Evolutionary conservation across 2,888 invertebrate genomes (phyloP).

Genomic region (Netelia inedita): DNA sequence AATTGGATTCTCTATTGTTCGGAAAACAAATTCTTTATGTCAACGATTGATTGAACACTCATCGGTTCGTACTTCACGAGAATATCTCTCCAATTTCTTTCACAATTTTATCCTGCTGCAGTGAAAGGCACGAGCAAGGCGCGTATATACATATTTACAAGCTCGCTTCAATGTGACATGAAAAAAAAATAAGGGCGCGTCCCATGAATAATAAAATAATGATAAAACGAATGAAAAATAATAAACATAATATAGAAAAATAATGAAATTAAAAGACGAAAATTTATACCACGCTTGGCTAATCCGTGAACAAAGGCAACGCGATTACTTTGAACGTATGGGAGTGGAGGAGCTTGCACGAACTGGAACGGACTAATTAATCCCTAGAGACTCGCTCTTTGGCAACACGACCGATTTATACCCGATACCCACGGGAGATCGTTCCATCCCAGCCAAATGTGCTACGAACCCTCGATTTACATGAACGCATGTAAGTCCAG

Average conservation of each 20-base stretch:
- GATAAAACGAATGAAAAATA: neutral
- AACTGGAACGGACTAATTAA: constrained; percentile 32
- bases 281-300: neutral
- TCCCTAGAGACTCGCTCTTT: constrained; percentile 6
- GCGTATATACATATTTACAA: neutral
- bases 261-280: neutral
- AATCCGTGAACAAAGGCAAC: constrained; percentile 11
- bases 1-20: neutral
- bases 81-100: neutral
- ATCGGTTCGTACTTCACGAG: neutral
- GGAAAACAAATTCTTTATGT: neutral
- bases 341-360: constrained; percentile 23
- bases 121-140: constrained; percentile 6
- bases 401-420: constrained; percentile 34
- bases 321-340: neutral
- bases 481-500: neutral
- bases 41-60: neutral
- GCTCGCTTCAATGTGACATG: neutral
- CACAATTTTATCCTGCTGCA: neutral
- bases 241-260: neutral
- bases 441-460: neutral
- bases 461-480: constrained; percentile 12
- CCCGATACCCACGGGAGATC: neutral
- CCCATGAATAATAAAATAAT: neutral
- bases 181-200: neutral